phyloP scores from a whole-genome alignment of 2,888 invertebrate genomes.

The Troides helena region DNA sequence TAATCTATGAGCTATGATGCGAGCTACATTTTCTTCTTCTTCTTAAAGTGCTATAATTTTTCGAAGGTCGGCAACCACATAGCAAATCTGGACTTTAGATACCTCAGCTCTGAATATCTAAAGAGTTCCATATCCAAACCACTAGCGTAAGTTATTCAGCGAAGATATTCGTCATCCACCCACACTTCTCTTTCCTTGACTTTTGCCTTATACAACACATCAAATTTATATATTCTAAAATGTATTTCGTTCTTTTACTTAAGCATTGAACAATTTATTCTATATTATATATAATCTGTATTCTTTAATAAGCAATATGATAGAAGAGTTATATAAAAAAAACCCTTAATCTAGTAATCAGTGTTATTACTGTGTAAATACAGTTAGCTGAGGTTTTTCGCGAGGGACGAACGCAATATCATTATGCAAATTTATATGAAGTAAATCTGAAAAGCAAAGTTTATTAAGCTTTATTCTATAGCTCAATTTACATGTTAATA shows the following conservation, averaged over 20 bases:
- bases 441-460: conserved; percentile 22
- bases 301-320: background rate
- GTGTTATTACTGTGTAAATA: conserved; percentile 14
- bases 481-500: conserved; percentile 22
- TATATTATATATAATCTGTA: background rate
- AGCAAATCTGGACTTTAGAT: no score
- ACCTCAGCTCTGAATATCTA: no score
- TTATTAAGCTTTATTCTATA: conserved; percentile 23
- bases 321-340: background rate
- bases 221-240: no score
- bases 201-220: no score
- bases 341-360: conserved; percentile 1
- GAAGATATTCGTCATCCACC: no score
- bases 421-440: conserved; percentile 25
- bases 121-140: no score
- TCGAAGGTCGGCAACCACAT: no score
- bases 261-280: background rate
- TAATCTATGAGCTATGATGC: no score
- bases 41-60: no score
- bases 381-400: conserved; percentile 18
- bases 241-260: background rate
- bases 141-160: no score
- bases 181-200: no score
- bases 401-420: conserved; percentile 17
- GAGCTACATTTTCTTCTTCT: no score